Evolutionary conservation across 2,888 invertebrate species (phyloP), one percentile per base, ranked within the genome.

Genomic region (Danaus chrysippus): DNA sequence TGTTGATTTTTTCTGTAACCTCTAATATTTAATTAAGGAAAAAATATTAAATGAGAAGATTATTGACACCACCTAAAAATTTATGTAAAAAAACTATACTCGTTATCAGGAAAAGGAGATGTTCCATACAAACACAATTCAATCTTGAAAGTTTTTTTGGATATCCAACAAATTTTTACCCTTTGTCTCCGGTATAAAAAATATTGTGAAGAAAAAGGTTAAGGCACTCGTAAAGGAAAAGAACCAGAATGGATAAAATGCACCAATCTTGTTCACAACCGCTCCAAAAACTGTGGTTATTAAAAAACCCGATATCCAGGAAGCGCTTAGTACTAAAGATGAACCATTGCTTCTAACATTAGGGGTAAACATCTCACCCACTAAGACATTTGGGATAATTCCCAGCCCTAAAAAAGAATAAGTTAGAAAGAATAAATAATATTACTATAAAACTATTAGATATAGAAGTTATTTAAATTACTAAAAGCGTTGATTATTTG

Each of bases 101-200:
- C 23, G 1, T 23, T 34, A 34, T 5, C 23, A 34, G 2, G 23
- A 34, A 34, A 34, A 34, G 23, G 8, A 34, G 23, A 5, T 34
- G 23, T 34, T 34, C 23, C 3, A 34, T 34, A 34, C 23, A 34
- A 34, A 34, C 23, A 34, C 8, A 1, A 34, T 34, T 34, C 23
- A 34, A 34, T 6, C 23, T 34, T 34, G 23, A 43, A 94, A 82
- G 70, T 92, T 91, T 67, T 92, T 90, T 77, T 94, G 94, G 71
- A 96, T 96, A 80, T 96, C 93, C 71, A 94, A 93, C 57, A 96
- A 86, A 61, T 93, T 93, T 77, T 94, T 93, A 0, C 96, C 96
- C 78, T 95, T 96, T 0, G 96, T 96, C 83, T 96, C 96, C 23
- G 96, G 95, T 0, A 97, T 91, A 54, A 93, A 84, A 52, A 93